phyloP scores from a whole-genome alignment of 1,140 invertebrate species.

The Eupeodes corollae region DNA sequence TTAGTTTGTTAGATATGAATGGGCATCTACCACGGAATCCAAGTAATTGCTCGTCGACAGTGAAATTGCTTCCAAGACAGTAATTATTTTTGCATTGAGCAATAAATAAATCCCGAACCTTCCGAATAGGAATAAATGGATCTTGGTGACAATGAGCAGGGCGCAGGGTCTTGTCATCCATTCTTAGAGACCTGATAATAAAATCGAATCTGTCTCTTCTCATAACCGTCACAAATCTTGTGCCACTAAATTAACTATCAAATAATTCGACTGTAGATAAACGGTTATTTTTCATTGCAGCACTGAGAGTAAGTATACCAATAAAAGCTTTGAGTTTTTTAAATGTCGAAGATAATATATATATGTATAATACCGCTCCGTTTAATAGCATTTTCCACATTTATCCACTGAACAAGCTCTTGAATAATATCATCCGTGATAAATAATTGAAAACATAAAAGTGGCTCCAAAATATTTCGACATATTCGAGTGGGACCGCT shows the following conservation, averaged over 20 bases:
- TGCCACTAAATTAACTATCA: conserved; percentile 12
- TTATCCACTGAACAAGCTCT: conserved; percentile 3
- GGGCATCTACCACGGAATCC: conserved; percentile 23
- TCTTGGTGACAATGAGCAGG: conserved; percentile 15
- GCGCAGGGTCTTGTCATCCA: conserved; percentile 26
- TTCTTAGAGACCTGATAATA: conserved; percentile 26
- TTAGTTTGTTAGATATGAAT: conserved; percentile 28
- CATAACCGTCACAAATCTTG: conserved; percentile 23
- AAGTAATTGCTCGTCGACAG: conserved; percentile 31
- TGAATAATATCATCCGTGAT: background rate
- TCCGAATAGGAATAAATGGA: conserved; percentile 28
- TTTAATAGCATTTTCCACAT: conserved; percentile 1
- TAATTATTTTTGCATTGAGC: conserved; percentile 29
- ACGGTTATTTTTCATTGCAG: conserved; percentile 19
- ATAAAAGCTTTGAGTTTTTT: conserved; percentile 8
- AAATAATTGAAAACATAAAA: background rate
- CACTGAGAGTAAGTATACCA: conserved; percentile 15
- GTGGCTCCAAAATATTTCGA: background rate
- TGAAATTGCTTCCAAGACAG: conserved; percentile 8
- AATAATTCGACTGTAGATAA: conserved; percentile 16
- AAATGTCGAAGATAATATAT: too few relatives aligned
- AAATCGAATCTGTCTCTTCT: conserved; percentile 26
- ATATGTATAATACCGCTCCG: too few relatives aligned
- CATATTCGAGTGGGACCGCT: background rate
- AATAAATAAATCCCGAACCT: conserved; percentile 31